phyloP scores from a whole-genome alignment of 2,797 vertebrate species.

The Darevskia nairensis region DNA sequence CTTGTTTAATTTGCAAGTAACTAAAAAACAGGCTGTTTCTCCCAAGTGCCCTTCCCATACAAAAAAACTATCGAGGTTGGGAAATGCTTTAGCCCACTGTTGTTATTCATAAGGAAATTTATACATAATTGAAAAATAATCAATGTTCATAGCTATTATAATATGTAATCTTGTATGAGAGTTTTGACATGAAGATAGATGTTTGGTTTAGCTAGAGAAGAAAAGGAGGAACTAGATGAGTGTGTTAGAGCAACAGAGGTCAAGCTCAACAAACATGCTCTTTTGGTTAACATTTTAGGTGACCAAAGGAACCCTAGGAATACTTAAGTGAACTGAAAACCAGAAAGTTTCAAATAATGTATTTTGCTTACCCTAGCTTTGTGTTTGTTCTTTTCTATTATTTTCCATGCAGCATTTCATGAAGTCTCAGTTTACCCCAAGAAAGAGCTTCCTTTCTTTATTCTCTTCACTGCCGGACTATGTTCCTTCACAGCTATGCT shows the following conservation, averaged over 20 bases:
- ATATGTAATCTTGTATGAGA: too few relatives aligned
- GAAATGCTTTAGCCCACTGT: neutral
- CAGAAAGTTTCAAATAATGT: neutral
- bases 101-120: too few relatives aligned
- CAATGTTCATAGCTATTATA: neutral
- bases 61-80: neutral
- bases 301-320: neutral
- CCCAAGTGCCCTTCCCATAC: neutral
- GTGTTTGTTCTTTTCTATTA: conserved; percentile 24
- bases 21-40: neutral
- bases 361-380: neutral
- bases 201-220: neutral
- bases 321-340: neutral
- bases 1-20: neutral
- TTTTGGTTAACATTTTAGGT: neutral
- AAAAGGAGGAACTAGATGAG: neutral
- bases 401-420: conserved; percentile 91
- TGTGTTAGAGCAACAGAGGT: neutral
- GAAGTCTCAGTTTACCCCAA: conserved; percentile 99
- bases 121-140: too few relatives aligned
- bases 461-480: conserved; percentile 96
- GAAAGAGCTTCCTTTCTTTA: conserved; percentile 99
- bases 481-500: conserved; percentile 99
- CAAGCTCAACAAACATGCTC: neutral
- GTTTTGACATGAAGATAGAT: too few relatives aligned